Base-by-base conservation (phyloP, 2,888 invertebrate species). In the Schizaphis graminum region DNA sequence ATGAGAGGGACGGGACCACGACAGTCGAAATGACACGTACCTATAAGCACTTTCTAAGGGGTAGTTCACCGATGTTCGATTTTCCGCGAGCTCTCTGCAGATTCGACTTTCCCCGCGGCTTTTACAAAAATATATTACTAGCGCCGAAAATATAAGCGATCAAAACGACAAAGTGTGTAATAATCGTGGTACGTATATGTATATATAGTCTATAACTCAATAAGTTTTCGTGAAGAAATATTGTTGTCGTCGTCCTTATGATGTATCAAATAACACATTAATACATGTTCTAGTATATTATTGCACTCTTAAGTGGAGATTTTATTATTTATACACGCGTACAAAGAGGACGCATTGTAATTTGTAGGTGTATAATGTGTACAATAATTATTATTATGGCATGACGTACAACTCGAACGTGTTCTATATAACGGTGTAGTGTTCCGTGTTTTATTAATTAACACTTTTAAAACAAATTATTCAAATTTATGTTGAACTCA, bases 361-460 rank as follows among this genome's bases (percentile, higher is more conserved):
- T n/a, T n/a, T n/a, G n/a, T n/a, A 67, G 67, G 67, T 67, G 67
- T 67, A 16, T 21, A 53, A 53, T 53, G n/a, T n/a, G 16, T 16
- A 67, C n/a, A 26, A 1, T n/a, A 67, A 67, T n/a, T 16, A 67
- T n/a, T n/a, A n/a, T 67, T 16, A 67, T n/a, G 67, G n/a, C n/a
- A 11, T n/a, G n/a, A 67, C 16, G 67, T 67, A 67, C 35, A 35
- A 35, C n/a, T 77, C 16, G 2, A 35, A 77, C 35, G n/a, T 35
- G 35, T 77, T 21, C 16, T 16, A 77, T 77, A 53, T 5, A 77
- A 21, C 35, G 8, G 35, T 35, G 10, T n/a, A n/a, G 35, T 77
- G 67, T 77, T 35, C 67, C 16, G 67, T 77, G n/a, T 77, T 77
- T 77, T n/a, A 77, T 77, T 77, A 77, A n/a, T 61, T 61, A 61